These are phyloP conservation scores for Vidua macroura DNA, from an alignment of 2,113 vertebrate genomes.

Conservation along the genomic window DNA sequence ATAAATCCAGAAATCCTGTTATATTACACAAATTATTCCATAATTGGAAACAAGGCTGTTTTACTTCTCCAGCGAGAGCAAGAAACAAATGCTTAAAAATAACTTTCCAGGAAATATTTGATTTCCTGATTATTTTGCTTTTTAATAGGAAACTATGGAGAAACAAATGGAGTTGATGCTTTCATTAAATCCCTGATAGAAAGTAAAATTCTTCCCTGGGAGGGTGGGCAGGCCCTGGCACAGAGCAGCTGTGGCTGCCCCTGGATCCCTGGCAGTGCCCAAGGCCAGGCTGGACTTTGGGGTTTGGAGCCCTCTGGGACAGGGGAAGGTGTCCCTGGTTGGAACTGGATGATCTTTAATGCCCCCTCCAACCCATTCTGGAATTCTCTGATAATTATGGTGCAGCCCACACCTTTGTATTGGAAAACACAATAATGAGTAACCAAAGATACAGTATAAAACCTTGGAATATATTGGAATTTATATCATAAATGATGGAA, in stretches of 20 bases:
- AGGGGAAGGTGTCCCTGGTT: background rate
- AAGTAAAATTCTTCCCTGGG: background rate
- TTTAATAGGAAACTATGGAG: constrained; percentile 9
- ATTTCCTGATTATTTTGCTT: constrained; percentile 26
- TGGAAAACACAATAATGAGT: background rate
- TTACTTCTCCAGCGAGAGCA: constrained; percentile 12
- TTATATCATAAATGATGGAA: background rate
- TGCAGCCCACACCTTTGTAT: background rate
- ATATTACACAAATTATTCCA: constrained; percentile 42
- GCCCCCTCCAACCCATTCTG: background rate
- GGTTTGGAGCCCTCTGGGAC: background rate
- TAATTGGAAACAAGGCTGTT: constrained; percentile 45
- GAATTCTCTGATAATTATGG: background rate
- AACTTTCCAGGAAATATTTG: constrained; percentile 47
- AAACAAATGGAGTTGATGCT: background rate
- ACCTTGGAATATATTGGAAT: background rate
- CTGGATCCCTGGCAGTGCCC: background rate
- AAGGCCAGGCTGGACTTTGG: rapidly evolving
- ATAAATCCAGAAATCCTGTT: constrained; percentile 43
- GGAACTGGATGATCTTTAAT: background rate
- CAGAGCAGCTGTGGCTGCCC: background rate
- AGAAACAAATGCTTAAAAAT: constrained; percentile 47
- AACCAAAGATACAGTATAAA: background rate
- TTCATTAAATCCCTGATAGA: background rate
- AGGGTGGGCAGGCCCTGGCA: background rate